Percentiles rank a stretch among this genome's conserved stretches.
Conservation (phyloP, 2,888 invertebrate species). For the Coenonympha arcania region DNA sequence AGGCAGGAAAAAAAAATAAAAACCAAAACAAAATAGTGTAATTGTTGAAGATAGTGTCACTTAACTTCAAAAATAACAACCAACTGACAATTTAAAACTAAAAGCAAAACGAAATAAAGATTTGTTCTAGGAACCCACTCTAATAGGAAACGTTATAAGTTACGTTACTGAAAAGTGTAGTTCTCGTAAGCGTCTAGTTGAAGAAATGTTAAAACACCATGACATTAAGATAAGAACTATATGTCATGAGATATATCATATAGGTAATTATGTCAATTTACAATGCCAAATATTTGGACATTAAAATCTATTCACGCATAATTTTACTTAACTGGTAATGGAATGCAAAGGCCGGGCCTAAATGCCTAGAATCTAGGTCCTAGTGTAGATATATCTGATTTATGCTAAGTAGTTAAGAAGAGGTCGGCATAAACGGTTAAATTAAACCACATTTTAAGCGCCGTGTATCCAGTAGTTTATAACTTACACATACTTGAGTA, state of each 20-base stretch:
- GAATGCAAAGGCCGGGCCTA: conserved; percentile 54
- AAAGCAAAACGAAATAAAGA: conserved; percentile 18
- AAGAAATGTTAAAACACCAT: not conserved
- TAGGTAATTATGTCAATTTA: too few relatives aligned
- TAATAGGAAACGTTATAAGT: conserved; percentile 10
- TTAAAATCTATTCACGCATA: conserved; percentile 6
- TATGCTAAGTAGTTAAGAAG: not conserved
- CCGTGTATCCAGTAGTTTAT: not conserved
- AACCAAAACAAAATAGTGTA: not conserved
- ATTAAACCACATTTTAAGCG: not conserved
- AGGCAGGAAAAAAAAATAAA: not conserved
- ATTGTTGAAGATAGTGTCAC: not conserved
- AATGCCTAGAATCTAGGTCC: conserved; percentile 44
- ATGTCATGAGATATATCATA: too few relatives aligned
- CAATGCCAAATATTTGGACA: conserved; percentile 10
- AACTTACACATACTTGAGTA: not conserved
- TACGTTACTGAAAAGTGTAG: not conserved
- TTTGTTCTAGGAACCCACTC: conserved; percentile 15
- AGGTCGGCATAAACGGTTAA: not conserved
- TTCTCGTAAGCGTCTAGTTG: not conserved
- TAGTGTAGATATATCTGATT: conserved; percentile 34
- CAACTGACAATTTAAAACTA: conserved; percentile 9
- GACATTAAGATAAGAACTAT: conserved; percentile 10
- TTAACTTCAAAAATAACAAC: too few relatives aligned
- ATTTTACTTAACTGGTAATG: conserved; percentile 28